Conservation (phyloP, 2,113 vertebrate genomes). For the Platanista minor region DNA sequence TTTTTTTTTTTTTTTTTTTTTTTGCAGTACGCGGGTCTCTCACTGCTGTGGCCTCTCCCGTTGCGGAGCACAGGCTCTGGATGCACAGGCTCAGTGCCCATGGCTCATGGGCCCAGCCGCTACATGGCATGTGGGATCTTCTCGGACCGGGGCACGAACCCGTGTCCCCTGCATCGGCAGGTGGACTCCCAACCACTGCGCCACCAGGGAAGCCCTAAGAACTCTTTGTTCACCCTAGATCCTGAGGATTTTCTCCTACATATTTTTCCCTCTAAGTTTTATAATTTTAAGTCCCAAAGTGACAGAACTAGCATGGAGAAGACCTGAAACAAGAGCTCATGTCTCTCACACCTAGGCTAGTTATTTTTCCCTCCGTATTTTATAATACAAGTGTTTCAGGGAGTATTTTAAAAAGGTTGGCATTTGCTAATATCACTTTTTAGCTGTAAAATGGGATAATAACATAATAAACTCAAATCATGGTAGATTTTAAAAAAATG, state of each 20-base stretch:
- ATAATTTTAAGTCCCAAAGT: background rate
- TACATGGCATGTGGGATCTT: too few relatives aligned
- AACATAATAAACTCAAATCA: background rate
- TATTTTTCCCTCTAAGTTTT: background rate
- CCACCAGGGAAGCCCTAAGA: background rate
- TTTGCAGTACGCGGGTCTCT: too few relatives aligned
- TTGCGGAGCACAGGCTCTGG: too few relatives aligned
- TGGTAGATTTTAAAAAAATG: background rate
- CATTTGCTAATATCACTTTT: background rate
- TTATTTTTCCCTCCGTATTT: background rate
- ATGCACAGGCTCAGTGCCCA: too few relatives aligned
- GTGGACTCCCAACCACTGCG: too few relatives aligned
- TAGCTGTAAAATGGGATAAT: conserved; percentile 1
- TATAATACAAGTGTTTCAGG: background rate
- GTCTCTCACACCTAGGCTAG: background rate
- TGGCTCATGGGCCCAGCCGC: too few relatives aligned
- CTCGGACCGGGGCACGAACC: too few relatives aligned
- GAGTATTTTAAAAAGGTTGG: background rate
- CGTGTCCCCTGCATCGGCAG: too few relatives aligned
- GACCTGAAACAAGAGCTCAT: background rate
- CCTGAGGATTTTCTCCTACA: background rate
- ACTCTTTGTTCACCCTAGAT: background rate
- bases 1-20: too few relatives aligned
- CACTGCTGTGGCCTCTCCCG: too few relatives aligned
- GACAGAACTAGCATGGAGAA: background rate